A percentile compares a stretch with the other conserved stretches of the same genome.
These are phyloP conservation scores for Theonella swinhoei DNA, from an alignment of 37 sponge, comb jelly and placozoan genomes.

Conservation along the genomic window DNA sequence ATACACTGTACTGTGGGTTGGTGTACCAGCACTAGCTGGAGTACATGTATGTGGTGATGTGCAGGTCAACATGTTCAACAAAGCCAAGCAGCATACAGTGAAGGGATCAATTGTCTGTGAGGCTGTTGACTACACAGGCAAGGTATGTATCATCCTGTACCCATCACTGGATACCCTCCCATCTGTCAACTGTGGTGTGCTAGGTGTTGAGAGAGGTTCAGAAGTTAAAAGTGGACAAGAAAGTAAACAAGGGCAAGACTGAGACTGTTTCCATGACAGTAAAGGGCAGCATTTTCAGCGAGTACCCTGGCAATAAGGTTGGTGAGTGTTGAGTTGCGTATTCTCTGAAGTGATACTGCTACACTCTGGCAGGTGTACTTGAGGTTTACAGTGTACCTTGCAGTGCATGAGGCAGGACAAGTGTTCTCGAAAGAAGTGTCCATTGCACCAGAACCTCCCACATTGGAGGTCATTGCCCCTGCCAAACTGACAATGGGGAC, in stretches of 20 bases:
- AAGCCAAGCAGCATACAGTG: conserved; percentile 3
- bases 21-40: too few species aligned
- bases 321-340: neutral
- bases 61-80: conserved; percentile 15
- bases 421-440: conserved; percentile 25
- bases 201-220: conserved; percentile 1
- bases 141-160: neutral
- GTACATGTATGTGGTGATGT: too few species aligned
- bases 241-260: conserved; percentile 24
- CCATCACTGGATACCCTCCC: neutral
- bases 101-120: conserved; percentile 22
- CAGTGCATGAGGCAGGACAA: conserved; percentile 29
- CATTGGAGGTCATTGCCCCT: conserved; percentile 9
- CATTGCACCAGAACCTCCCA: conserved; percentile 16
- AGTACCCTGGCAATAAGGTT: conserved; percentile 31
- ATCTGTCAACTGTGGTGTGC: neutral
- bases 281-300: conserved; percentile 14
- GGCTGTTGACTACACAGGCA: conserved; percentile 35
- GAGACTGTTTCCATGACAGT: conserved; percentile 18
- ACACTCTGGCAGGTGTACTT: conserved; percentile 31
- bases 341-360: neutral
- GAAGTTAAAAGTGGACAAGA: conserved; percentile 25
- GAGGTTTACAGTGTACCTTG: conserved; percentile 19
- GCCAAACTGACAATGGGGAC: conserved; percentile 15
- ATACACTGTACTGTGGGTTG: too few species aligned